These are phyloP conservation scores for Drosophila vallismaia DNA, from an alignment of 2,888 invertebrate genomes.

Conservation along the genomic window DNA sequence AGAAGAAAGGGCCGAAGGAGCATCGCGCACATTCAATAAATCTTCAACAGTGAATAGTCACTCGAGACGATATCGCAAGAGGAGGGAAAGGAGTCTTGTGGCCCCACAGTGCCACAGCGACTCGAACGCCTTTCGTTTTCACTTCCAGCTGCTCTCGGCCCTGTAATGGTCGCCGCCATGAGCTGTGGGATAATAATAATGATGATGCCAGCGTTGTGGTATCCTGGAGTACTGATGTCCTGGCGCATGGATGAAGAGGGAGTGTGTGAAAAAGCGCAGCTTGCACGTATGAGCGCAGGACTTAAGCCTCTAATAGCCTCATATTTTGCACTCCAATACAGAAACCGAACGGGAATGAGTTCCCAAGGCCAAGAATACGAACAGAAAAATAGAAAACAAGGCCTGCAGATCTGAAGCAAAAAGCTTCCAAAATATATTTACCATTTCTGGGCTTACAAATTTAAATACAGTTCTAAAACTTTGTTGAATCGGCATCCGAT, in stretches of 20 bases:
- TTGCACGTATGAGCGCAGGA: constrained; percentile 57
- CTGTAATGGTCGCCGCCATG: constrained; percentile 71
- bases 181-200: constrained; percentile 52
- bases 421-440: too few relatives aligned
- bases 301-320: constrained; percentile 63
- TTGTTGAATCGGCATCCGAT: constrained; percentile 8
- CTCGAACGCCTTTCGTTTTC: constrained; percentile 67
- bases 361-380: constrained; percentile 34
- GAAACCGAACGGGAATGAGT: constrained; percentile 32
- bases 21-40: constrained; percentile 77
- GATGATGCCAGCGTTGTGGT: constrained; percentile 40
- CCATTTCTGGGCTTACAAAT: background rate
- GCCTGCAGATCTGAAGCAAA: too few relatives aligned
- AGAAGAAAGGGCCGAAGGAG: constrained; percentile 32
- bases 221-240: constrained; percentile 14
- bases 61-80: constrained; percentile 64
- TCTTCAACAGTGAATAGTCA: constrained; percentile 79
- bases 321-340: constrained; percentile 56
- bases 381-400: constrained; percentile 12
- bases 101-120: constrained; percentile 16
- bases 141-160: constrained; percentile 39
- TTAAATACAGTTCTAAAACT: constrained; percentile 3
- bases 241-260: constrained; percentile 1
- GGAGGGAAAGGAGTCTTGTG: constrained; percentile 19
- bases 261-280: constrained; percentile 77